Conservation (phyloP, 2,797 vertebrate species). For the Cyclopterus lumpus region DNA sequence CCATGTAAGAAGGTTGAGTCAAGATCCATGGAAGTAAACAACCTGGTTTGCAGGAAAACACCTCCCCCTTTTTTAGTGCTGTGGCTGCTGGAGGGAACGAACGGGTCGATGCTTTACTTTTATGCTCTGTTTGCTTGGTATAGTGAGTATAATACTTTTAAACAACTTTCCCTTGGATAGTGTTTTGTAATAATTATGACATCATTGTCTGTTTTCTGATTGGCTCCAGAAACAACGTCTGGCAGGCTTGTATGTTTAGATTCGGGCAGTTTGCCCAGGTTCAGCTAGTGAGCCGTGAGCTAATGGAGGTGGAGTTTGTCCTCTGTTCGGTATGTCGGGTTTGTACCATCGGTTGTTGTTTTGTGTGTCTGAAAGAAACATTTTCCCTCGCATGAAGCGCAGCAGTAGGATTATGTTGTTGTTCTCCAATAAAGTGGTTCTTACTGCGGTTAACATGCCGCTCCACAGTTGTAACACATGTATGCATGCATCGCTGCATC, state of each 20-base stretch:
- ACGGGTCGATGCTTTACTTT: not conserved
- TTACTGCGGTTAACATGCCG: not conserved
- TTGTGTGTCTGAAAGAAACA: not conserved
- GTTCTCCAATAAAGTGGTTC: not conserved
- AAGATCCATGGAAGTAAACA: conserved; percentile 55
- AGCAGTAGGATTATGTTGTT: not conserved
- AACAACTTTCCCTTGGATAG: not conserved
- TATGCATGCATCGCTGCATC: conserved; percentile 11
- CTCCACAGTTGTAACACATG: not conserved
- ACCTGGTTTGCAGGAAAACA: conserved; percentile 36
- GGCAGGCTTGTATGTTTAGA: conserved; percentile 34
- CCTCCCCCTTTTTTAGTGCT: not conserved
- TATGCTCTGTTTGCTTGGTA: not conserved
- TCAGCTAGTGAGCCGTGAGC: conserved; percentile 34
- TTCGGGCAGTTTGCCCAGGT: conserved; percentile 34
- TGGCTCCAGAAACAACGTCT: conserved; percentile 45
- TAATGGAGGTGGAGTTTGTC: conserved; percentile 37
- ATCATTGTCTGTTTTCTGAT: conserved; percentile 49
- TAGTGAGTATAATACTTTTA: not conserved
- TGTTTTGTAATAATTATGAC: conserved; percentile 18
- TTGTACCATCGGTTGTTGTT: not conserved
- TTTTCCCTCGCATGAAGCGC: not conserved
- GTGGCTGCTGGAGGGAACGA: not conserved
- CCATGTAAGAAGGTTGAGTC: conserved; percentile 48
- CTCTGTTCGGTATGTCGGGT: conserved; percentile 11